Base-by-base conservation (phyloP, 1,140 invertebrate genomes). In the Saccostrea glomerata region DNA sequence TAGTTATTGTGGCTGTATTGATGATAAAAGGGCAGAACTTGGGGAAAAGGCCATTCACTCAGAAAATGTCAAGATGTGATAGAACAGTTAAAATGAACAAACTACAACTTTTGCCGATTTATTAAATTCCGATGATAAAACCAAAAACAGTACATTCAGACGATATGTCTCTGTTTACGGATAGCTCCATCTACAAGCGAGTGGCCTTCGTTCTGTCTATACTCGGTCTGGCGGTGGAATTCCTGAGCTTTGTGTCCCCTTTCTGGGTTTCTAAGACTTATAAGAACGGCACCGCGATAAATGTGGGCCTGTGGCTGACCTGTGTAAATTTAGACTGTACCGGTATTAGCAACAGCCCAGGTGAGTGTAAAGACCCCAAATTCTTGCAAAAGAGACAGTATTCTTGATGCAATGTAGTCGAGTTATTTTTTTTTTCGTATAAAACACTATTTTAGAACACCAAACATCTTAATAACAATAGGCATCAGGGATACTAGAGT, bases 261-360 rank as follows among this genome's bases (percentile, higher is more conserved):
- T 84, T 84, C 23, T 84, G 82, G 82, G n/a, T 84, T 54, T 84
- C 82, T 20, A 56, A 55, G 55, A 56, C 82, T 55, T 56, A n/a
- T 12, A 36, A 20, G 17, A 56, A 84, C 30, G 40, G 82, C 23
- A 55, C 82, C 55, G 40, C 55, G 82, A 84, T 54, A 11, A 84
- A 84, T 17, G 47, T 84, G 47, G 82, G 82, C 20, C 82, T 84
- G 55, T 84, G 82, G 82, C 82, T 84, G 40, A 84, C 40, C 3
- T 84, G 82, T 84, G 55, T 56, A 11, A 23, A 84, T 20, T 7
- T 56, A 55, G 82, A 84, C 25, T 84, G 82, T 54, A 84, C 40
- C 20, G 47, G 47, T 6, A 55, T 56, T 7, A 84, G 23, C 6
- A 25, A 54, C 11, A 55, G 40, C 17, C 82, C 82, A 54, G 82